These are phyloP conservation scores for Oreotrochilus melanogaster DNA, from an alignment of 2,113 vertebrate species.

Conservation along the genomic window DNA sequence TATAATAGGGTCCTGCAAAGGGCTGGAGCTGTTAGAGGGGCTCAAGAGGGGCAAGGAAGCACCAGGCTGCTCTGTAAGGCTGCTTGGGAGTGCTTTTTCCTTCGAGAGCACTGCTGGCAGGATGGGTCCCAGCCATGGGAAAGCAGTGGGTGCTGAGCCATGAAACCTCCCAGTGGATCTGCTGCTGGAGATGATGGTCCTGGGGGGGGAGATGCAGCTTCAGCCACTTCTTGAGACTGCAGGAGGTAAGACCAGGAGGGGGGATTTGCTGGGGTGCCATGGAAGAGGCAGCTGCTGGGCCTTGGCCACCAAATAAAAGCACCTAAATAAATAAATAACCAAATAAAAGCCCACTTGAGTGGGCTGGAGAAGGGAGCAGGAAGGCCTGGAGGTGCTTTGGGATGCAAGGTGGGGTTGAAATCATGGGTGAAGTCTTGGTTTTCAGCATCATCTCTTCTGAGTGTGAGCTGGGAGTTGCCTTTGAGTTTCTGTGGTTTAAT, in stretches of 20 bases:
- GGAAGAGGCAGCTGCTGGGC: background rate
- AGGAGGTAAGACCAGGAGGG: accelerated
- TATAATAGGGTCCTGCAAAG: background rate
- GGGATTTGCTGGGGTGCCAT: background rate
- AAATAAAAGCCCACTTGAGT: too few species aligned
- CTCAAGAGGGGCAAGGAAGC: accelerated
- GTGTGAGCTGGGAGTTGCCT: background rate
- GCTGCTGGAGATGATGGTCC: background rate
- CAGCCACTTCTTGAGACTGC: background rate
- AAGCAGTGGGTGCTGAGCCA: background rate
- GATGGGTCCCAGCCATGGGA: accelerated
- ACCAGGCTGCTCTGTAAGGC: accelerated
- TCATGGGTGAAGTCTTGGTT: background rate
- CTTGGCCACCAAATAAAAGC: background rate
- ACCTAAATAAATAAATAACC: background rate
- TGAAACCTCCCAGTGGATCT: accelerated
- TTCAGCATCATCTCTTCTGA: background rate
- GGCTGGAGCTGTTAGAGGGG: accelerated
- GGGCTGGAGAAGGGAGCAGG: background rate
- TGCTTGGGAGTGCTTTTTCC: accelerated
- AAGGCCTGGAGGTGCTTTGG: background rate
- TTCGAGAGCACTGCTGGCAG: background rate
- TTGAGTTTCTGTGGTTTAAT: background rate
- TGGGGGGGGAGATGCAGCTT: background rate
- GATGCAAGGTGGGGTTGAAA: background rate